Conservation (phyloP, 2,888 invertebrate genomes). For the Rutpela maculata region DNA sequence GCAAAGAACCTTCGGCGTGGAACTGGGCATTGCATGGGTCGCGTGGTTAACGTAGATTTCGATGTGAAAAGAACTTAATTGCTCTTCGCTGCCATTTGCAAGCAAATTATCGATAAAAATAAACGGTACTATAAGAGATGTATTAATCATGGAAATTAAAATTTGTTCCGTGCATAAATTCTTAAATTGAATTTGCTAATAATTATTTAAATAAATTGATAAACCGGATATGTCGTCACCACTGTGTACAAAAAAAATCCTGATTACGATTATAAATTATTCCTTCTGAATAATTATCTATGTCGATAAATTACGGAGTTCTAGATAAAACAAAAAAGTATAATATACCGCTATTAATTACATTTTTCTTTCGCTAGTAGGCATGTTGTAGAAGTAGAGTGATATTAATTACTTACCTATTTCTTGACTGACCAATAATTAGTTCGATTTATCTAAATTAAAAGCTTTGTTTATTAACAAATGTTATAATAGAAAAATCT, state of each 20-base stretch:
- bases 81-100: neutral
- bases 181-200: neutral
- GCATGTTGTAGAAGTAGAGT: neutral
- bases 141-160: neutral
- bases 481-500: too few relatives aligned
- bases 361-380: neutral
- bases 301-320: neutral
- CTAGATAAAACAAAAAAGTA: slow-evolving; percentile 2
- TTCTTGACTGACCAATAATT: neutral
- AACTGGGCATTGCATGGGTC: neutral
- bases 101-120: neutral
- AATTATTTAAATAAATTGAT: neutral
- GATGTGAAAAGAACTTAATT: neutral
- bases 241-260: neutral
- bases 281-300: neutral
- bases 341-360: neutral
- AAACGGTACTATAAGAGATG: neutral
- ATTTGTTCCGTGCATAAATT: neutral
- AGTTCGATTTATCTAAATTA: neutral
- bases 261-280: neutral
- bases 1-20: neutral
- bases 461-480: too few relatives aligned
- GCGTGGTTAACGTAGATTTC: neutral
- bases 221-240: neutral
- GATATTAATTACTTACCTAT: neutral